Base-by-base conservation (phyloP, 2,113 vertebrate genomes). In the Rhinoderma darwinii region DNA sequence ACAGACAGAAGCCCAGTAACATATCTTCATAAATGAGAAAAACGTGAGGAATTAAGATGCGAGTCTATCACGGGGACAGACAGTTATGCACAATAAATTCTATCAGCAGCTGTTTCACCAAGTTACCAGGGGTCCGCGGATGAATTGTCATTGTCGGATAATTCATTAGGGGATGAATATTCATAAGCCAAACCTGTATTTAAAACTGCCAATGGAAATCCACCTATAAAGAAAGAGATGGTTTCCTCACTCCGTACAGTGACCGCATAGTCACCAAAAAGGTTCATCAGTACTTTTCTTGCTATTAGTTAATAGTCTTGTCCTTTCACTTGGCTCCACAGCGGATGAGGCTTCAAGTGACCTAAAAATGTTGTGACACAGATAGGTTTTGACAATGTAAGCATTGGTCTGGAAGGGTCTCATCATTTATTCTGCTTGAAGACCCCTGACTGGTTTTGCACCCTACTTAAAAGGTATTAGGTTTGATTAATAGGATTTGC, bases 321-420 rank as follows among this genome's bases (percentile, higher is more conserved):
- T 63, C 54, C 79, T 82, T 82, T 30, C 66, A 82, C 25, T 41
- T 63, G 56, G 25, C 20, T 61, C n/a, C 35, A 30, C 54, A 27
- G 10, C 50, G 10, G 75, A 32, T 43, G 59, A 30, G 39, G n/a
- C 37, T 44, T 59, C 14, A n/a, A 82, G 37, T 66, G 79, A 82
- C 79, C 79, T 82, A 83, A 83, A 83, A 83, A 83, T 41, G 2
- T 1, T 63, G 82, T 83, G 82, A 83, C 43, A 68, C 56, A 72
- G 82, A 83, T 83, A 50, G 7, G 8, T 50, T 32, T 41, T 39
- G 82, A 83, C 82, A 83, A 30, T 51, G 43, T 51, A 35, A 22
- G 32, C 41, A 68, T n/a, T 54, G 63, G 82, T 37, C 63, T 54
- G 66, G 82, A 83, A 83, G 82, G 82, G 82, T 22, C 63, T 63